Base-by-base conservation (phyloP, 2,113 vertebrate genomes). In the Pyxicephalus adspersus region DNA sequence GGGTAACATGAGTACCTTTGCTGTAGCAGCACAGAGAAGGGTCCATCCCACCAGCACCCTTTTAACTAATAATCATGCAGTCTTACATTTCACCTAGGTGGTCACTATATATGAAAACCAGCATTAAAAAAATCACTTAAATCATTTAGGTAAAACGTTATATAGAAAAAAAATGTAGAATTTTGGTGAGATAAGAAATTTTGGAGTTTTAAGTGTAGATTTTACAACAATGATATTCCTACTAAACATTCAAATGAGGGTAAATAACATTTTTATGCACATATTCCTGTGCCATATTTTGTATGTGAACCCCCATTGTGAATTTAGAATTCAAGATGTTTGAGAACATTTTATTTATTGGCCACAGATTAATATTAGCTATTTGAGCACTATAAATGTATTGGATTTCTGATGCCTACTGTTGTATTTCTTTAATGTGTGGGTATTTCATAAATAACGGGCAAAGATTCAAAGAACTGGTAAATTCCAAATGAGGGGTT, bases 401-500 rank as follows among this genome's bases (percentile, higher is more conserved):
- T 13, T 45, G 5, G 38, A 45, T 13, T 45, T 13, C 3, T 45
- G 15, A 45, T 45, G 15, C 15, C 31, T 16, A n/a, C 28, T 64
- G 18, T 28, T 25, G 18, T 29, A 54, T 65, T 29, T 45, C 26
- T 45, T n/a, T 29, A 64, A 45, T 77, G 38, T 45, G 20, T 19
- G 28, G 29, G 22, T 51, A 70, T 57, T 51, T 45, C 28, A 38
- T 38, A 18, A 57, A 19, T 29, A 22, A 28, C n/a, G 19, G 67
- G 80, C 85, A 81, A 61, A 52, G 23, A 60, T 23, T 83, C 76
- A 51, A 88, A 87, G 84, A 83, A 80, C 77, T 84, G 71, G 84
- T 86, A 80, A 88, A 83, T 88, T 91, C 84, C 86, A 88, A 80
- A 13, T 45, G 38, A 83, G 86, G 83, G 80, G 84, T 89, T 89